Evolutionary conservation across 2,888 invertebrate genomes (phyloP).

Genomic region (Lucinisca nassula): DNA sequence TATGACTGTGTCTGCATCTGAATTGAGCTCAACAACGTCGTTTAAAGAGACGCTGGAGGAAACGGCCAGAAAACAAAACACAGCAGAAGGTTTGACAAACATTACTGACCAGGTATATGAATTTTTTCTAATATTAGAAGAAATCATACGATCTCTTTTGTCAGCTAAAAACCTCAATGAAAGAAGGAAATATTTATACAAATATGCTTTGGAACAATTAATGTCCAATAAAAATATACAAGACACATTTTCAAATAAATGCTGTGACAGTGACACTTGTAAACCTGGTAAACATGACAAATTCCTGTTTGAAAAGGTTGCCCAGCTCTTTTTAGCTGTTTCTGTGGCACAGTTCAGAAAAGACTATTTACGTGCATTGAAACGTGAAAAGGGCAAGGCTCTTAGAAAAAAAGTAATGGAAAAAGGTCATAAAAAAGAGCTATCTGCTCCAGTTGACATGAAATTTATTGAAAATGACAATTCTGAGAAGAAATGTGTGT

Average conservation of each 20-base stretch:
- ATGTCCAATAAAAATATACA: neutral
- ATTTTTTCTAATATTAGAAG: slow-evolving; percentile 19
- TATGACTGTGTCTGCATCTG: neutral
- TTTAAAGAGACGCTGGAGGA: slow-evolving; percentile 11
- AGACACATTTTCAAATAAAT: neutral
- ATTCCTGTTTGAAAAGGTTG: neutral
- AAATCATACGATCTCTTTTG: neutral
- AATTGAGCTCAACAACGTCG: neutral
- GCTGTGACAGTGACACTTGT: neutral
- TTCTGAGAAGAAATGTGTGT: slow-evolving; percentile 5
- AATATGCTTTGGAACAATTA: neutral
- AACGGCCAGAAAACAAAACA: slow-evolving; percentile 36
- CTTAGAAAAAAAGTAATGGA: slow-evolving; percentile 42
- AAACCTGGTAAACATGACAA: neutral
- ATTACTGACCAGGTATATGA: slow-evolving; percentile 26
- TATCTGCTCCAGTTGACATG: slow-evolving; percentile 9
- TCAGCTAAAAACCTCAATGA: slow-evolving; percentile 7
- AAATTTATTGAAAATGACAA: slow-evolving; percentile 30
- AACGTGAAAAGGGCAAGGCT: slow-evolving; percentile 45
- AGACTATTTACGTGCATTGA: slow-evolving; percentile 28
- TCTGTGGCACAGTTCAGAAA: slow-evolving; percentile 29
- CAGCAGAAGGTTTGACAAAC: slow-evolving; percentile 22
- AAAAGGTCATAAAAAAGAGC: slow-evolving; percentile 12
- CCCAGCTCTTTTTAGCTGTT: slow-evolving; percentile 13
- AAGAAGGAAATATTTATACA: slow-evolving; percentile 4